Evolutionary conservation across 2,113 vertebrate species (phyloP).

Genomic region (Craseonycteris thonglongyai): DNA sequence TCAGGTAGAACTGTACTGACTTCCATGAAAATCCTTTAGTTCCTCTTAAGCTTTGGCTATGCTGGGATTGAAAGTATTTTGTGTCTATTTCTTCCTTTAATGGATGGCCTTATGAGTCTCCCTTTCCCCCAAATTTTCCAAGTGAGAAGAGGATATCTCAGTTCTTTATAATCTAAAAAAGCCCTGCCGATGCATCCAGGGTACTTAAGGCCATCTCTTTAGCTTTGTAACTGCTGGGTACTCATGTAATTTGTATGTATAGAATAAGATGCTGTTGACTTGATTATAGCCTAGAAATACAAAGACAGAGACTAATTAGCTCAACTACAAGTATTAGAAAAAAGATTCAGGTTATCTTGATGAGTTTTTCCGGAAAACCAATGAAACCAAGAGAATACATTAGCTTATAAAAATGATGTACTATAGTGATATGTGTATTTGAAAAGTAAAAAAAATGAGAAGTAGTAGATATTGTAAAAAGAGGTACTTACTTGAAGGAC

Average conservation of each 20-base stretch:
- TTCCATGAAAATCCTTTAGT: background rate
- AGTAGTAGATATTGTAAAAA: background rate
- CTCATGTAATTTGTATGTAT: too few relatives aligned
- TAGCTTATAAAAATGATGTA: background rate
- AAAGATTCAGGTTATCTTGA: background rate
- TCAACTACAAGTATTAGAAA: background rate
- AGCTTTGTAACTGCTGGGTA: background rate
- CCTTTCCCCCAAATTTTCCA: background rate
- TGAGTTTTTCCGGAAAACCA: background rate
- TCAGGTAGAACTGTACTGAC: background rate
- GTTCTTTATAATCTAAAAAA: background rate
- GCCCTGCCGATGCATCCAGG: background rate
- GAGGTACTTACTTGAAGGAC: conserved; percentile 80
- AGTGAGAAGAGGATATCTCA: background rate
- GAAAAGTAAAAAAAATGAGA: background rate
- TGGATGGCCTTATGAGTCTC: background rate
- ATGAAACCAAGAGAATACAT: background rate
- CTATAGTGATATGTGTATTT: background rate
- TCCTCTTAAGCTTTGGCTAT: background rate
- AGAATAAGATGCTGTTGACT: background rate
- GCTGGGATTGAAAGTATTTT: background rate
- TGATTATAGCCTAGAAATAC: background rate
- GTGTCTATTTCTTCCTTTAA: background rate
- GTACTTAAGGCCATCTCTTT: background rate
- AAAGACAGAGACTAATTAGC: background rate